phyloP scores from a whole-genome alignment of 2,113 vertebrate genomes.

The Notarius quadriscutis region DNA sequence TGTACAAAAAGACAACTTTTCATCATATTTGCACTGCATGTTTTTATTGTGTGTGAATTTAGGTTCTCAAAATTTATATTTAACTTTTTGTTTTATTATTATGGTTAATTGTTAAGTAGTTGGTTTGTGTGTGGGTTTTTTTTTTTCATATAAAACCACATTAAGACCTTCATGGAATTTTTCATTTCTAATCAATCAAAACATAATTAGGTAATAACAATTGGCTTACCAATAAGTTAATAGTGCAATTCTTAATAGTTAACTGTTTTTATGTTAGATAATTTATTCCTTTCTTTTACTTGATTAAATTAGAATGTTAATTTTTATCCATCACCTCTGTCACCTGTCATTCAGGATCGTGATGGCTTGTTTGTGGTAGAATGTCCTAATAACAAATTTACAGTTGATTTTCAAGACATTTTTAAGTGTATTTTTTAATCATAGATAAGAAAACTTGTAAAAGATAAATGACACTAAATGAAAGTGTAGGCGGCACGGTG shows the following conservation, averaged over 20 bases:
- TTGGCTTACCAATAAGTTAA: neutral
- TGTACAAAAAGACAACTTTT: neutral
- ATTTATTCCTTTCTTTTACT: neutral
- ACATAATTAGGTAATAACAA: neutral
- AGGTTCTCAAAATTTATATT: neutral
- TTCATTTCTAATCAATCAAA: neutral
- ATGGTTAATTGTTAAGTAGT: neutral
- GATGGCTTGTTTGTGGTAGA: neutral
- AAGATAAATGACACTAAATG: neutral
- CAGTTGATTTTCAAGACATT: neutral
- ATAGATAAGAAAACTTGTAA: neutral
- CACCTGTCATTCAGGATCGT: neutral
- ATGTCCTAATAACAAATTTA: neutral
- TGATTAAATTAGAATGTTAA: neutral
- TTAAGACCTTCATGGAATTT: neutral
- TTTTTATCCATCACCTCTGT: neutral
- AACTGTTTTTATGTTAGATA: neutral
- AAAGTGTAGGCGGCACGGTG: too few species aligned
- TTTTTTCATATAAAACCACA: neutral
- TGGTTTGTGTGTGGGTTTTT: too few species aligned
- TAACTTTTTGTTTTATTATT: neutral
- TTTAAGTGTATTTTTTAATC: neutral
- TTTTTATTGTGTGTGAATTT: neutral
- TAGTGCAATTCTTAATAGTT: neutral
- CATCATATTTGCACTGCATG: neutral